These are phyloP conservation scores for Myripristis jacobus DNA, from an alignment of 2,797 vertebrate species.

Conservation along the genomic window DNA sequence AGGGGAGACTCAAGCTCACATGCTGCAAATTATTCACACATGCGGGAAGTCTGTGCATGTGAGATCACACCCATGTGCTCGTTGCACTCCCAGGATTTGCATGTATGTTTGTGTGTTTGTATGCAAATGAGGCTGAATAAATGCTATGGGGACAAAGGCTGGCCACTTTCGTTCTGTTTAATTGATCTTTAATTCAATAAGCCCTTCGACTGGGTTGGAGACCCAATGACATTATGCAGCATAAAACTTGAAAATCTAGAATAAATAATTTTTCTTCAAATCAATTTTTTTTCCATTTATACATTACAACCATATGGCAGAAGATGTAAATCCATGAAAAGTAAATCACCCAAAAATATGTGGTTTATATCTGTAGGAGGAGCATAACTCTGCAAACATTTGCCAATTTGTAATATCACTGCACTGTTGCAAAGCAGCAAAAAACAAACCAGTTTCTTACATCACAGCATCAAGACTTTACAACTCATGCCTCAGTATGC, in stretches of 20 bases:
- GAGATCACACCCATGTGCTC: not conserved
- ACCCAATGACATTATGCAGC: constrained; percentile 14
- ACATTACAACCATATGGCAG: constrained; percentile 35
- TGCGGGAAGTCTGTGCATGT: not conserved
- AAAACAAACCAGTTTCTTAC: constrained; percentile 12
- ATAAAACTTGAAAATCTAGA: not conserved
- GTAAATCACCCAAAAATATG: constrained; percentile 33
- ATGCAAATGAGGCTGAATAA: constrained; percentile 58
- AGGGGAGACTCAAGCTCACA: not conserved
- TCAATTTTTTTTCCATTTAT: constrained; percentile 25
- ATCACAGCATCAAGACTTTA: constrained; percentile 10
- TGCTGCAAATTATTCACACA: constrained; percentile 9
- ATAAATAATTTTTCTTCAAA: not conserved
- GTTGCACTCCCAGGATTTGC: not conserved
- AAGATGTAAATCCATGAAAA: constrained; percentile 42
- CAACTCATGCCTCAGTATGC: constrained; percentile 16
- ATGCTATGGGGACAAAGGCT: constrained; percentile 34
- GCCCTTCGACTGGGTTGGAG: not conserved
- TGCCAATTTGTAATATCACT: constrained; percentile 17
- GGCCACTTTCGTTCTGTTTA: constrained; percentile 41
- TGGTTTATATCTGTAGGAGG: not conserved
- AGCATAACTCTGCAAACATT: constrained; percentile 5
- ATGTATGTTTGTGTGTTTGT: constrained; percentile 39
- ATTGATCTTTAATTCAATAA: constrained; percentile 39
- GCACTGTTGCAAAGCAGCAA: constrained; percentile 18